Evolutionary conservation across 2,888 invertebrate species (phyloP).

Genomic region (Ophion ventricosus): DNA sequence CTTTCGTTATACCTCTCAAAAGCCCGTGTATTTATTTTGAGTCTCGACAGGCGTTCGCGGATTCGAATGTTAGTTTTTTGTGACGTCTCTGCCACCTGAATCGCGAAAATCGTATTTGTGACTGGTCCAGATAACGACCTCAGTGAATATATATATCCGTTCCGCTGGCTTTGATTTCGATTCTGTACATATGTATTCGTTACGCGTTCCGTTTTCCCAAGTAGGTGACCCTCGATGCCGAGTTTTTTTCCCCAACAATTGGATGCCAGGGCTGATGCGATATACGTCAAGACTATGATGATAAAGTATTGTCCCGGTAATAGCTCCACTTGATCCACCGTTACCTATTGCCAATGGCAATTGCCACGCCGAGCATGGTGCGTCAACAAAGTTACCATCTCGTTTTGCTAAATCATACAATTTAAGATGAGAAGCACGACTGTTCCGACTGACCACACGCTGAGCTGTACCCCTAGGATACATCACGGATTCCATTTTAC

Average conservation of each 20-base stretch:
- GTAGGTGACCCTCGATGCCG: constrained; percentile 35
- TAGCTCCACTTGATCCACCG: constrained; percentile 15
- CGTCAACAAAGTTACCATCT: constrained; percentile 61
- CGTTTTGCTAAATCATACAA: constrained; percentile 48
- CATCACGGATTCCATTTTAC: constrained; percentile 49
- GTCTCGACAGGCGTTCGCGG: no score
- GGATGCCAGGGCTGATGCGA: constrained; percentile 30
- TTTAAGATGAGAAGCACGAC: constrained; percentile 40
- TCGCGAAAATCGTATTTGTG: constrained; percentile 46
- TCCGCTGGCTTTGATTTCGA: constrained; percentile 20
- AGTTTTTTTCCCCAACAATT: constrained; percentile 58
- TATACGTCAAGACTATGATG: constrained; percentile 15
- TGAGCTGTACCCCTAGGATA: constrained; percentile 50
- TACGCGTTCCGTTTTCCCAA: constrained; percentile 15
- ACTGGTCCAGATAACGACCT: constrained; percentile 50
- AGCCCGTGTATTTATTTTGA: no score
- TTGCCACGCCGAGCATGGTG: constrained; percentile 40
- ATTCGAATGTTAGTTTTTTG: not conserved
- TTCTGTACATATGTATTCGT: constrained; percentile 30
- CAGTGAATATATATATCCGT: constrained; percentile 27
- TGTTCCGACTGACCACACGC: constrained; percentile 53
- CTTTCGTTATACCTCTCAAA: no score
- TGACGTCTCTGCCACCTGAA: constrained; percentile 31
- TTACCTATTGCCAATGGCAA: constrained; percentile 41
- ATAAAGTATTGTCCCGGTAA: constrained; percentile 56